phyloP scores from a whole-genome alignment of 2,797 vertebrate species.

The Typhlichthys eigenmanni region DNA sequence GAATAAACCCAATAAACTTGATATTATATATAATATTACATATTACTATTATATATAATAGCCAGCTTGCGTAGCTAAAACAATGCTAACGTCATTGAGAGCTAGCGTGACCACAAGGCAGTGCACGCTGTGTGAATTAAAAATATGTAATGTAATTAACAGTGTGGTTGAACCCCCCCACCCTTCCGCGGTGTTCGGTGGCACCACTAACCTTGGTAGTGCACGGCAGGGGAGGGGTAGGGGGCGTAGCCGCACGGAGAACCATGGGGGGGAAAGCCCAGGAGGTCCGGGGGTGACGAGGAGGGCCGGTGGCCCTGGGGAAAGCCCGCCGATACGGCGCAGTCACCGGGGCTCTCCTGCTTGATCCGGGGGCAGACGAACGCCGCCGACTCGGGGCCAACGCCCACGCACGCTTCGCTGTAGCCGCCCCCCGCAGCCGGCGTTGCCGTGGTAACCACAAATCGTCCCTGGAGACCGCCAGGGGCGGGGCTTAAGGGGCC shows the following conservation, averaged over 20 bases:
- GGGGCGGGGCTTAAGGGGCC: slow-evolving; percentile 58
- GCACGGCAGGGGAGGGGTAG: slow-evolving; percentile 84
- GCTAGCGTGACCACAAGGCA: no score
- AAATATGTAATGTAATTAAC: no score
- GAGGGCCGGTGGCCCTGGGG: slow-evolving; percentile 76
- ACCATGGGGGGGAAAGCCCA: slow-evolving; percentile 73
- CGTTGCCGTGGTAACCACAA: slow-evolving; percentile 90
- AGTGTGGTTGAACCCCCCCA: no score
- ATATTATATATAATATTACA: no score
- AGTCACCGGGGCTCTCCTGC: slow-evolving; percentile 84
- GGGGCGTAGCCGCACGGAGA: slow-evolving; percentile 79
- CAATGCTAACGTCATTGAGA: neutral
- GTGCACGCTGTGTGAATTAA: no score
- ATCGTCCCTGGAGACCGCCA: slow-evolving; percentile 89
- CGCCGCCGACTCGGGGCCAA: slow-evolving; percentile 66
- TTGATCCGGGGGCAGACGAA: slow-evolving; percentile 89
- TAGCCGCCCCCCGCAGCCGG: slow-evolving; percentile 87
- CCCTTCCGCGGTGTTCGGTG: no score
- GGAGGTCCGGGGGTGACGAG: slow-evolving; percentile 87
- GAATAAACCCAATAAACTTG: neutral
- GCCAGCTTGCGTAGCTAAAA: neutral
- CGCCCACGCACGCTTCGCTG: slow-evolving; percentile 62
- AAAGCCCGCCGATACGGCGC: slow-evolving; percentile 79
- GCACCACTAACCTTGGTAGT: slow-evolving; percentile 90
- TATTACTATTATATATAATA: neutral